These are phyloP conservation scores for Sinocyclocheilus grahami DNA, from an alignment of 2,113 vertebrate genomes.

Conservation along the genomic window DNA sequence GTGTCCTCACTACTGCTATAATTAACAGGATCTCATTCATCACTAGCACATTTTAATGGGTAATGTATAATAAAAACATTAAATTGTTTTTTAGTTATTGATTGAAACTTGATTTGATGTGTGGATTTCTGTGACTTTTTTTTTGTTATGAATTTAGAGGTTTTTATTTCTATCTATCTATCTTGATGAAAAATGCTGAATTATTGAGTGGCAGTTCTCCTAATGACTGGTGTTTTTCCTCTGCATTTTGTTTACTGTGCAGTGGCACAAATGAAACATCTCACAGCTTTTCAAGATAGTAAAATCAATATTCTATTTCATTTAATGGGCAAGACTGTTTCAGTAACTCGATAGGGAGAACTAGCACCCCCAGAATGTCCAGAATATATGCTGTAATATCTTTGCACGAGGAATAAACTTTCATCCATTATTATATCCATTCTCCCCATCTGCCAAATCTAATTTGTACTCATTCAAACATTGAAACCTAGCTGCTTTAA, in stretches of 20 bases:
- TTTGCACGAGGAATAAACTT: background rate
- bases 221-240: conserved; percentile 74
- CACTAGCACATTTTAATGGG: background rate
- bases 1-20: background rate
- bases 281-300: conserved; percentile 70
- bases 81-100: too few species aligned
- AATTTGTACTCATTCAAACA: background rate
- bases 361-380: background rate
- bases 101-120: too few species aligned
- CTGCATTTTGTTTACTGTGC: conserved; percentile 61
- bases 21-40: background rate
- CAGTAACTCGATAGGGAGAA: conserved; percentile 72
- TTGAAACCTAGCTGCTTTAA: background rate
- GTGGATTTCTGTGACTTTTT: too few species aligned
- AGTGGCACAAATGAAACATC: conserved; percentile 68
- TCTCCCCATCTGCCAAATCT: background rate
- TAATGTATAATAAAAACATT: background rate
- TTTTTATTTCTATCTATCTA: background rate
- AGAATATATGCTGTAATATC: too few species aligned
- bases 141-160: too few species aligned
- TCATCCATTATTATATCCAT: background rate
- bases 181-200: conserved; percentile 62
- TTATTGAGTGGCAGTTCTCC: conserved; percentile 66
- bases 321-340: conserved; percentile 77
- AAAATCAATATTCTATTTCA: conserved; percentile 83